Percentiles rank a stretch among this genome's conserved stretches.
Conservation (phyloP, 2,888 invertebrate species). For the Synergus gifuensis region DNA sequence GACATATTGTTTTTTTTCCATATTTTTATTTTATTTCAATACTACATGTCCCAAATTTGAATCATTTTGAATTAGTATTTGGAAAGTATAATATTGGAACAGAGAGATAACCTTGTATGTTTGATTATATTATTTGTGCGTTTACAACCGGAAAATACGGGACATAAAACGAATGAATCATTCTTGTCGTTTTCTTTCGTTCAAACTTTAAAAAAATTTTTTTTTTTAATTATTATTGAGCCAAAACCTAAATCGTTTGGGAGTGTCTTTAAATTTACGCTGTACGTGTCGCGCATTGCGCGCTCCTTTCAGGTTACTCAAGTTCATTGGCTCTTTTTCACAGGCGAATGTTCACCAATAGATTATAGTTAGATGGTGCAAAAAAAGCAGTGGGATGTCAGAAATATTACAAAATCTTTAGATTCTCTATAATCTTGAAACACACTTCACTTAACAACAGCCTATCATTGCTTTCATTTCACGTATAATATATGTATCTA, state of each 20-base stretch:
- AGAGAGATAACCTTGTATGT: neutral
- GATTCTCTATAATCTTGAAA: neutral
- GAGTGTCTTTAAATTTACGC: neutral
- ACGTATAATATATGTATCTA: too few species aligned
- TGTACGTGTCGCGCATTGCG: conserved; percentile 46
- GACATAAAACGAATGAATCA: too few species aligned
- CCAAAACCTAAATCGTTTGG: neutral
- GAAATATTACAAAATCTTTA: neutral
- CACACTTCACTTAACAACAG: neutral
- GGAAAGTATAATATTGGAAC: neutral
- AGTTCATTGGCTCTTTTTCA: conserved; percentile 72
- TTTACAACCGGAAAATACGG: too few species aligned
- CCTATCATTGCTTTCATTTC: conserved; percentile 12
- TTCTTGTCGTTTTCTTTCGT: neutral
- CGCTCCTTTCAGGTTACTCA: conserved; percentile 67
- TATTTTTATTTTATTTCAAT: neutral
- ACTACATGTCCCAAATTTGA: neutral
- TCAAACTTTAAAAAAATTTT: too few species aligned
- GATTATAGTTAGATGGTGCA: conserved; percentile 10
- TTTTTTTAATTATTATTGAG: neutral
- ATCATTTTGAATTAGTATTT: neutral
- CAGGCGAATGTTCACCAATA: conserved; percentile 48
- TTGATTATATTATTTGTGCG: neutral
- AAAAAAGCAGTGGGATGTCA: neutral
- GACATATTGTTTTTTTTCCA: neutral